A percentile compares a stretch with the other conserved stretches of the same genome.
Evolutionary conservation across 2,797 vertebrate species (phyloP).

Genomic region (Spea hammondii): DNA sequence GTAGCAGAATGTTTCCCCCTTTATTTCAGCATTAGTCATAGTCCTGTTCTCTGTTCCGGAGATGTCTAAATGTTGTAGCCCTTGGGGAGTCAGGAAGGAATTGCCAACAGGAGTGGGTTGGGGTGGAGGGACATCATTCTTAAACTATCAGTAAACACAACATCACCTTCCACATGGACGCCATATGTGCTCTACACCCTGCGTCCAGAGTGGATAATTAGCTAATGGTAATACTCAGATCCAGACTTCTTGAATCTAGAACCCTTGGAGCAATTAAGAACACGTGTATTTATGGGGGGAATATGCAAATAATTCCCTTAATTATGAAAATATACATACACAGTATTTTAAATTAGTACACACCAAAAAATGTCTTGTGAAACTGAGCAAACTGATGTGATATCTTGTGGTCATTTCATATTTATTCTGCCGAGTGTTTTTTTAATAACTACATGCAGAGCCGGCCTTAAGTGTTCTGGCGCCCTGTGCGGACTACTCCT

Average conservation of each 20-base stretch:
- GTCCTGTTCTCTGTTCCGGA: constrained; percentile 16
- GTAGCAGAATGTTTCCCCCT: too few species aligned
- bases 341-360: not conserved
- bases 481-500: too few species aligned
- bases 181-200: constrained; percentile 23
- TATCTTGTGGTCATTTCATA: too few species aligned
- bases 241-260: not conserved
- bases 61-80: constrained; percentile 10
- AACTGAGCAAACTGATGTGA: not conserved
- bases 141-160: constrained; percentile 8
- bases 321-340: not conserved
- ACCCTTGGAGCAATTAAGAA: not conserved
- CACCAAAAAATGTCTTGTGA: not conserved
- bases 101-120: not conserved
- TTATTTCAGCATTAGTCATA: constrained; percentile 7
- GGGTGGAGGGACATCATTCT: not conserved
- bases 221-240: not conserved
- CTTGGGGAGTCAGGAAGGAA: constrained; percentile 20
- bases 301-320: not conserved
- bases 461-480: too few species aligned
- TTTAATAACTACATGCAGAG: too few species aligned
- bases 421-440: too few species aligned
- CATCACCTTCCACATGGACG: constrained; percentile 26
- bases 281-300: not conserved
- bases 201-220: not conserved